Conservation (phyloP, 2,797 vertebrate genomes). For the Hyperoplus immaculatus region DNA sequence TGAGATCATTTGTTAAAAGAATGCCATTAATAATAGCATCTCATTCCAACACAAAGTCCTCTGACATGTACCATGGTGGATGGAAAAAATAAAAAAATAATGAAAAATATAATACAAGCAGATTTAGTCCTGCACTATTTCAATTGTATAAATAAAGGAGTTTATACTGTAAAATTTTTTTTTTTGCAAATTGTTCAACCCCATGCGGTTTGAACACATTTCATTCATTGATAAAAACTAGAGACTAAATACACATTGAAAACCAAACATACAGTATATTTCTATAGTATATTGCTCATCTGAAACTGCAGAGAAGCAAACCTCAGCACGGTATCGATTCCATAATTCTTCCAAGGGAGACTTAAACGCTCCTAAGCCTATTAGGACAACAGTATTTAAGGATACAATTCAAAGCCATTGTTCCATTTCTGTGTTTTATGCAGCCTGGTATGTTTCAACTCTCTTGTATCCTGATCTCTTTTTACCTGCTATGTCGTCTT, state of each 20-base stretch:
- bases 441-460: slow-evolving; percentile 28
- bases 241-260: not conserved
- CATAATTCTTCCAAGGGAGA: slow-evolving; percentile 12
- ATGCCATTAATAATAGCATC: not conserved
- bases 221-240: too few relatives aligned
- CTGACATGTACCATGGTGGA: not conserved
- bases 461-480: slow-evolving; percentile 36
- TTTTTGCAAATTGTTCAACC: too few relatives aligned
- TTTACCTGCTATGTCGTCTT: slow-evolving; percentile 41
- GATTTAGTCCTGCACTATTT: not conserved
- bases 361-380: slow-evolving; percentile 49
- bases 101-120: not conserved
- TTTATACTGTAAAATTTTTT: too few relatives aligned
- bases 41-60: not conserved
- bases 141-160: too few relatives aligned
- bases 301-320: slow-evolving; percentile 12
- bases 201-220: too few relatives aligned
- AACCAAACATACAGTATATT: not conserved
- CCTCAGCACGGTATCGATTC: slow-evolving; percentile 18
- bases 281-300: not conserved
- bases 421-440: slow-evolving; percentile 44
- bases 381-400: slow-evolving; percentile 47
- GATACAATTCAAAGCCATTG: slow-evolving; percentile 41
- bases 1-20: not conserved
- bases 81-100: not conserved